A percentile compares a stretch with the other conserved stretches of the same genome.
Conservation (phyloP, 2,888 invertebrate genomes). For the Acrocyrtus sp. region DNA sequence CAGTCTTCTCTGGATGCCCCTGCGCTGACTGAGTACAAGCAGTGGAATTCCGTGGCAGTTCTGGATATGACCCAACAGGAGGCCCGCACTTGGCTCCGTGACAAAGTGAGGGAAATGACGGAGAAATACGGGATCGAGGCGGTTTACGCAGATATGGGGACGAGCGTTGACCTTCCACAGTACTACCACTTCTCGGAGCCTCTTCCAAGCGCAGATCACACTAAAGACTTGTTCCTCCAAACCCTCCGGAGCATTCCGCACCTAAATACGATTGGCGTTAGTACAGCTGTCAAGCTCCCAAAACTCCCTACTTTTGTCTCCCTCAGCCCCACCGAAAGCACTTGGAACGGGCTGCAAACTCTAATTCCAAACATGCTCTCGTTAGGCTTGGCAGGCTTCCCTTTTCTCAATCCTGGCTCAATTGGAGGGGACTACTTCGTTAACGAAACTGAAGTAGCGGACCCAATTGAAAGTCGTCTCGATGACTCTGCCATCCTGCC, state of each 20-base stretch:
- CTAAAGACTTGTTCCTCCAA: constrained; percentile 78
- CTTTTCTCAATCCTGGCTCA: constrained; percentile 92
- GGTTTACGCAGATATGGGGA: constrained; percentile 84
- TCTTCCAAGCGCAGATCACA: constrained; percentile 83
- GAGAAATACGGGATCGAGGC: constrained; percentile 83
- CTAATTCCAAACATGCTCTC: constrained; percentile 89
- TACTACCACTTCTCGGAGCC: constrained; percentile 78
- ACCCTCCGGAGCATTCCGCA: constrained; percentile 70
- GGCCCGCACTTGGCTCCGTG: constrained; percentile 82
- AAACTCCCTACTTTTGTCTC: constrained; percentile 87
- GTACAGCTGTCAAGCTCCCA: constrained; percentile 84
- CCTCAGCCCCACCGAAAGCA: constrained; percentile 84
- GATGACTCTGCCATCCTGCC: too few relatives aligned
- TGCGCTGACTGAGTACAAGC: constrained; percentile 84
- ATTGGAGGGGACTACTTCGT: constrained; percentile 81
- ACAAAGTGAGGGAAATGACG: constrained; percentile 77
- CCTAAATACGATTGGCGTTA: constrained; percentile 78
- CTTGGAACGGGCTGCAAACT: constrained; percentile 85
- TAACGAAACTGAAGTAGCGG: background rate
- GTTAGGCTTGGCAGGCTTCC: constrained; percentile 91
- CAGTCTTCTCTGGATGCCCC: constrained; percentile 74
- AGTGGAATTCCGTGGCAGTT: constrained; percentile 80
- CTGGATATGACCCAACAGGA: constrained; percentile 84
- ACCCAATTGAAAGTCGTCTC: too few relatives aligned
- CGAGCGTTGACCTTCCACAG: constrained; percentile 86